Base-by-base conservation (phyloP, 2,888 invertebrate genomes). In the Molanna angustata region DNA sequence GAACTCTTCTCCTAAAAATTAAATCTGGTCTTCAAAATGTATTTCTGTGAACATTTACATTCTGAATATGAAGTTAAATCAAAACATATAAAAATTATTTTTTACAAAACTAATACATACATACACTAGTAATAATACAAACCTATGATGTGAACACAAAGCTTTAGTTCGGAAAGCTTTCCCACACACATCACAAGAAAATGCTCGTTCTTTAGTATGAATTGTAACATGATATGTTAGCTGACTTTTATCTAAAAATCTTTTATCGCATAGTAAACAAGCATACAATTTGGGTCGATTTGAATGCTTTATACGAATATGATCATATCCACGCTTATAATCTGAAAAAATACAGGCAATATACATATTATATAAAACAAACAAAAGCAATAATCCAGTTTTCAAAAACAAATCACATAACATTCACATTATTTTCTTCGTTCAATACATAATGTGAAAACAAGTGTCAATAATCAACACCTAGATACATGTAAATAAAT, bases 191-290 rank as follows among this genome's bases (percentile, higher is more conserved):
- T 67, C 64, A 56, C 76, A 76, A n/a, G 64, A 60, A 49, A 62
- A 64, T 0, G 73, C 70, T 1, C 64, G 62, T 49, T 69, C 69
- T 49, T 68, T 69, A 1, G 74, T 72, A 62, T 76, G 76, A 0
- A 61, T 39, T 1, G 64, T 61, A 46, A 66, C 61, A 59, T 76
- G 76, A 1, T 58, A 43, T 1, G 69, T 31, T 27, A 56, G 39
- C 18, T 53, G 0, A 68, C 65, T 39, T 62, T 65, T 3, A 64
- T 64, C 13, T 69, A 59, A 9, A 61, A 72, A 76, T 33, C 68
- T 63, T 3, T 65, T 65, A 0, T 62, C 67, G 52, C 76, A 76
- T 3, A 65, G 56, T 14, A 66, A 59, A 56, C 76, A 76, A 49
- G 52, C 63, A 54, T 54, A 65, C 2, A 19, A 21, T 19, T 46